A percentile compares a stretch with the other conserved stretches of the same genome.
Evolutionary conservation across 2,113 vertebrate species (phyloP).

Genomic region (Calypte anna): DNA sequence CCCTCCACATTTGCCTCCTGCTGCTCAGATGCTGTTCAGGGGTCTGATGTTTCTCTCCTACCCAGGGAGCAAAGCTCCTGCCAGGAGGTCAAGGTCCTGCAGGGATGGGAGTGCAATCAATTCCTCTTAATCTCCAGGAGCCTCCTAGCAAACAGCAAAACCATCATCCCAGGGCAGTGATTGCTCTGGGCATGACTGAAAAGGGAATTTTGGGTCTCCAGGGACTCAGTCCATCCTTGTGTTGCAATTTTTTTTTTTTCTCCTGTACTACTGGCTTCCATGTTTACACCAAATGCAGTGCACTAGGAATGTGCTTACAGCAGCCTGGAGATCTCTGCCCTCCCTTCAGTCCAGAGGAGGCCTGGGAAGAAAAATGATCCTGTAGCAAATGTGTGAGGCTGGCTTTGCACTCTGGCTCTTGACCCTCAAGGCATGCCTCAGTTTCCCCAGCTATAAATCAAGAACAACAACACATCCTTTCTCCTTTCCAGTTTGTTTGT

Average conservation of each 20-base stretch:
- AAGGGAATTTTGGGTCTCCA: background rate
- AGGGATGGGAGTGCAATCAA: background rate
- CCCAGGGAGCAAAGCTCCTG: background rate
- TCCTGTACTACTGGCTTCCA: background rate
- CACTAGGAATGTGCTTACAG: fast-evolving
- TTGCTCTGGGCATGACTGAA: background rate
- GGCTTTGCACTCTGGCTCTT: background rate
- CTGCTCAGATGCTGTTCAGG: background rate
- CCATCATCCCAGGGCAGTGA: background rate
- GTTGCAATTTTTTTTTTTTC: background rate
- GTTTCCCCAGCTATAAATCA: background rate
- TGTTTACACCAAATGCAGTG: background rate
- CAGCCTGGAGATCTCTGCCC: background rate
- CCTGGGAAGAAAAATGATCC: background rate
- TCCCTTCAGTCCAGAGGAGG: background rate
- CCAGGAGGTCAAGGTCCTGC: background rate
- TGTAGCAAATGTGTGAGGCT: background rate
- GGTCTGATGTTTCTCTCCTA: background rate
- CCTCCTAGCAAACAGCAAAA: background rate
- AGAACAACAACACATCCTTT: background rate
- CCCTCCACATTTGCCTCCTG: background rate
- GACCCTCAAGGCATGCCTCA: background rate
- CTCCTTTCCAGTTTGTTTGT: background rate
- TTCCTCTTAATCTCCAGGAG: background rate
- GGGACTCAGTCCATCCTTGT: background rate